A percentile compares a stretch with the other conserved stretches of the same genome.
These are phyloP conservation scores for Macrosiphum euphorbiae DNA, from an alignment of 2,888 invertebrate species.

Conservation along the genomic window DNA sequence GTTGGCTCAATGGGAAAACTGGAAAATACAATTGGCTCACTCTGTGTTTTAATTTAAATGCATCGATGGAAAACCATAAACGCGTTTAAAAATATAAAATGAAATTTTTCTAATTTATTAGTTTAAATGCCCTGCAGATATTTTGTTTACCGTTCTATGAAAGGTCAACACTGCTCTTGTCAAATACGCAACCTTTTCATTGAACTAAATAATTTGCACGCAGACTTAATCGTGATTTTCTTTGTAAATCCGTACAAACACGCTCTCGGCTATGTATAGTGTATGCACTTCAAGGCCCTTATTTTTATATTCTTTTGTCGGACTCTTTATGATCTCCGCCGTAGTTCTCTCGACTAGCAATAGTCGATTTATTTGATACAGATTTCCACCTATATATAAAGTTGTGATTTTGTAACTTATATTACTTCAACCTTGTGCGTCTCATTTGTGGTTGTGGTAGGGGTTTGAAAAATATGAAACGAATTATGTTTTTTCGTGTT, in stretches of 20 bases:
- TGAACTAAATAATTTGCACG: conserved; percentile 21
- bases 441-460: not conserved
- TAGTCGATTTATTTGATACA: conserved; percentile 15
- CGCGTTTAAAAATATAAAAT: not conserved
- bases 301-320: not conserved
- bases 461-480: not conserved
- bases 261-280: not conserved
- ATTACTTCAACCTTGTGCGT: conserved; percentile 17
- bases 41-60: not conserved
- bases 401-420: not conserved
- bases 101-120: not conserved
- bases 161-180: not conserved
- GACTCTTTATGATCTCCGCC: not conserved
- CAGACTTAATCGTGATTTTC: conserved; percentile 18
- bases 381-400: conserved; percentile 13
- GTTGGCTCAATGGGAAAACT: not conserved
- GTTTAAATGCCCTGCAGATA: not conserved
- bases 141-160: not conserved
- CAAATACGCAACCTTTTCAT: conserved; percentile 3
- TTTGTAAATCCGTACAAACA: conserved; percentile 20
- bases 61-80: not conserved
- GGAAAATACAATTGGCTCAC: not conserved
- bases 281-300: conserved; percentile 1
- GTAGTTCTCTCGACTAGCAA: not conserved
- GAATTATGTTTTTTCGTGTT: conserved; percentile 32